phyloP scores from a whole-genome alignment of 2,888 invertebrate genomes.

The Artemia sinica region DNA sequence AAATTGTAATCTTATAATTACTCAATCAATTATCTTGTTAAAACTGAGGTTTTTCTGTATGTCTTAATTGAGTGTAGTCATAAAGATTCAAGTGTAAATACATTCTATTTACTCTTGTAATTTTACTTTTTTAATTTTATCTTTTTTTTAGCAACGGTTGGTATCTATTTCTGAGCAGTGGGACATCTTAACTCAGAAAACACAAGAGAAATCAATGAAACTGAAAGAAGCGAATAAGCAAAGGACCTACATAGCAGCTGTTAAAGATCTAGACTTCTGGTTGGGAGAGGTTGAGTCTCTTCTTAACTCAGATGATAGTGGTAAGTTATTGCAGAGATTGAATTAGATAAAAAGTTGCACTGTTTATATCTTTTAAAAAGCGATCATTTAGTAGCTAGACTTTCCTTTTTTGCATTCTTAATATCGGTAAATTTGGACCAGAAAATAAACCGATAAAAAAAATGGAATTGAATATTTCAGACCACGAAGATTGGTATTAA shows the following conservation, averaged over 20 bases:
- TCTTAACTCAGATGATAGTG: constrained; percentile 68
- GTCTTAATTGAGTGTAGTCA: too few species aligned
- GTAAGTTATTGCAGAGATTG: constrained; percentile 2
- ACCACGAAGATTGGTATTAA: too few species aligned
- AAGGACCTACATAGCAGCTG: constrained; percentile 95
- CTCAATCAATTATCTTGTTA: too few species aligned
- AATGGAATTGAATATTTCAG: too few species aligned
- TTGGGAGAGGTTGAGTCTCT: constrained; percentile 86
- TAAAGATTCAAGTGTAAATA: constrained; percentile 19
- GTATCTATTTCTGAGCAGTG: constrained; percentile 94
- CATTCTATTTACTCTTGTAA: constrained; percentile 24
- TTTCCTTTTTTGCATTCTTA: too few species aligned
- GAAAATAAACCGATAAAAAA: too few species aligned
- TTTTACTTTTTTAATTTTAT: not conserved
- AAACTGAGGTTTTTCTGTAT: too few species aligned
- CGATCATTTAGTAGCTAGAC: too few species aligned
- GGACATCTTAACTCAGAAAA: constrained; percentile 94
- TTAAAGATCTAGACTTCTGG: constrained; percentile 99
- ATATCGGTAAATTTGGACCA: too few species aligned
- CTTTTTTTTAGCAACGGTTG: constrained; percentile 39
- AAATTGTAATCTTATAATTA: too few species aligned
- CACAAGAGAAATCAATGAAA: constrained; percentile 91
- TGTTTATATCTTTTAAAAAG: too few species aligned
- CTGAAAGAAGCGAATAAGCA: constrained; percentile 98
- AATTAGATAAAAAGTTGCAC: too few species aligned